These are phyloP conservation scores for Caenorhabditis inopinata DNA, from an alignment of 1,140 invertebrate genomes.

Conservation along the genomic window DNA sequence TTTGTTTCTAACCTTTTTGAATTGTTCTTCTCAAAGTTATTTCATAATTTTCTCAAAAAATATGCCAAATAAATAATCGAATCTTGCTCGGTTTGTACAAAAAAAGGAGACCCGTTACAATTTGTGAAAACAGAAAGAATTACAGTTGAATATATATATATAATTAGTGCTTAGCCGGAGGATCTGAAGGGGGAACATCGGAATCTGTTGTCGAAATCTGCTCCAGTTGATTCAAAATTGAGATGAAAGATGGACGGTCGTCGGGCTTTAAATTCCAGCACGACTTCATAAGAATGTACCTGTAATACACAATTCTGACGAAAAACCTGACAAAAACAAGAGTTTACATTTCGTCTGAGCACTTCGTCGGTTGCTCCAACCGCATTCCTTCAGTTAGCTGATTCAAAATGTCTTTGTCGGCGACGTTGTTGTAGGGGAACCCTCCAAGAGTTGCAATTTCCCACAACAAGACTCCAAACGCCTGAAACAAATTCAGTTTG, in stretches of 20 bases:
- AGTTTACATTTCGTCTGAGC: conserved; percentile 38
- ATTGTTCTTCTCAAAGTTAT: no score
- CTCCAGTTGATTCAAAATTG: conserved; percentile 8
- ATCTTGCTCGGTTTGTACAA: background rate
- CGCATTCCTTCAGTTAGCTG: conserved; percentile 35
- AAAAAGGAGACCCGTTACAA: background rate
- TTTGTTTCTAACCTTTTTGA: no score
- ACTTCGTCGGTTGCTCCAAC: conserved; percentile 36
- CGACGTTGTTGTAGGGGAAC: conserved; percentile 68
- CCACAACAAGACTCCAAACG: conserved; percentile 69
- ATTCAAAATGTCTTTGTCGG: conserved; percentile 43
- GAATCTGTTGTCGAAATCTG: background rate
- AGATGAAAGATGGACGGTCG: conserved; percentile 25
- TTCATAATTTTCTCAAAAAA: background rate
- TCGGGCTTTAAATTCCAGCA: conserved; percentile 13
- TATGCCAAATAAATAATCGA: conserved; percentile 10
- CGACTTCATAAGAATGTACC: conserved; percentile 33
- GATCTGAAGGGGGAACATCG: background rate
- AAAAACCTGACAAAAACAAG: background rate
- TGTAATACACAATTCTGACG: background rate
- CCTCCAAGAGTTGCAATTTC: conserved; percentile 70
- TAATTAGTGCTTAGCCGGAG: background rate
- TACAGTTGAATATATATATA: background rate
- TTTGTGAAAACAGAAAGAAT: background rate
- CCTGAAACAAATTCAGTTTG: conserved; percentile 65